Evolutionary conservation across 23 tunicate genomes (phyloP).

Genomic region (Corella eumyota): DNA sequence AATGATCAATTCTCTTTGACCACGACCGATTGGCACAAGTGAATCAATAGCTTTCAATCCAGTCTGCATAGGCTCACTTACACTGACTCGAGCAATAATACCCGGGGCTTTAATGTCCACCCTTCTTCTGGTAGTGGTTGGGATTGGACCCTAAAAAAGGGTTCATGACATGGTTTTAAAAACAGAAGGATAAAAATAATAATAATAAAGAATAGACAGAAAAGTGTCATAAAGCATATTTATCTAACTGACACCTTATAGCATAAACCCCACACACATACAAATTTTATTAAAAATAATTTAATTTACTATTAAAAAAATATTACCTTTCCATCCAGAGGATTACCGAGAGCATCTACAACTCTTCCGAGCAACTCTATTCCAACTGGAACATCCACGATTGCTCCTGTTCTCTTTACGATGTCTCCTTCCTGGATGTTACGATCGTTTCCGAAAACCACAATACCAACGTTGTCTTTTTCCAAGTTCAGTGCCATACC

Average conservation of each 20-base stretch:
- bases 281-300: too few relatives aligned
- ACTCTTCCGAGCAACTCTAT: conserved; percentile 95
- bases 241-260: too few relatives aligned
- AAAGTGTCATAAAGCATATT: too few relatives aligned
- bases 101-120: conserved; percentile 99
- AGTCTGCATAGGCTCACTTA: conserved; percentile 99
- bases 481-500: conserved; percentile 99
- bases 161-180: too few relatives aligned
- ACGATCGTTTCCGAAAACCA: conserved; percentile 98
- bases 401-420: conserved; percentile 99
- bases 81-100: conserved; percentile 96
- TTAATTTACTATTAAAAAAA: too few relatives aligned
- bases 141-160: conserved; percentile 70
- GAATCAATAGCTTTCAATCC: conserved; percentile 99
- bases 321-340: conserved; percentile 95
- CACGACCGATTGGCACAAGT: conserved; percentile 98
- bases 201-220: too few relatives aligned
- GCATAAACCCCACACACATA: too few relatives aligned
- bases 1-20: conserved; percentile 99
- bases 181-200: neutral
- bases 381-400: conserved; percentile 99
- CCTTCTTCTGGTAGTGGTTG: conserved; percentile 61
- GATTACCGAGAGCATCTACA: conserved; percentile 98
- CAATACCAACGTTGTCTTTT: conserved; percentile 99
- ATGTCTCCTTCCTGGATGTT: conserved; percentile 97